Conservation (phyloP, 1,140 invertebrate species). For the Euwallacea similis region DNA sequence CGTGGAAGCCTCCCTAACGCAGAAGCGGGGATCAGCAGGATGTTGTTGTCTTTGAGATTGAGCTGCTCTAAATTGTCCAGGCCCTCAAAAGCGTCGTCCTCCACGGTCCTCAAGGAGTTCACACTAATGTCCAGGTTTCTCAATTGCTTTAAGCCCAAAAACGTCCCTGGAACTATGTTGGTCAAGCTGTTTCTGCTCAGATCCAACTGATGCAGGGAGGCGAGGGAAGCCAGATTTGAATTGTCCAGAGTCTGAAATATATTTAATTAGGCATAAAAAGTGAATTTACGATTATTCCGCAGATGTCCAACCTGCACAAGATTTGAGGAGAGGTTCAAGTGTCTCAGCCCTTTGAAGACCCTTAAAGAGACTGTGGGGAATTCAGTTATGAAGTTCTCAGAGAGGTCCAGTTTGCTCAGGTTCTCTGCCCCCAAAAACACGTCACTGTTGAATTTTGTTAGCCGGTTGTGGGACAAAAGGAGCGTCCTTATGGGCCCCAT, state of each 20-base stretch:
- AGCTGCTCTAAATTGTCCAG: slow-evolving; percentile 74
- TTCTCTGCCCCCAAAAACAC: slow-evolving; percentile 75
- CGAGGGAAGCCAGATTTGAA: slow-evolving; percentile 65
- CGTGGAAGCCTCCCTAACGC: slow-evolving; percentile 73
- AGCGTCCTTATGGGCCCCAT: slow-evolving; percentile 68
- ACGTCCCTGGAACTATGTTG: slow-evolving; percentile 77
- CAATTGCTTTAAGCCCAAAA: slow-evolving; percentile 70
- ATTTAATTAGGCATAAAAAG: no score
- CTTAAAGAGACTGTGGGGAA: slow-evolving; percentile 79
- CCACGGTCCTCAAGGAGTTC: slow-evolving; percentile 83
- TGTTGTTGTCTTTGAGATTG: slow-evolving; percentile 85
- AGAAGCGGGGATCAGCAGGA: slow-evolving; percentile 77
- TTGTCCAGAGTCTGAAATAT: slow-evolving; percentile 67
- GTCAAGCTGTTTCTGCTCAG: slow-evolving; percentile 82
- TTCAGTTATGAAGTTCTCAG: slow-evolving; percentile 80
- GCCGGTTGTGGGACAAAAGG: slow-evolving; percentile 73
- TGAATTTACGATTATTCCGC: no score
- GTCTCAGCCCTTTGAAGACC: slow-evolving; percentile 66
- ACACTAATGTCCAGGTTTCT: slow-evolving; percentile 79
- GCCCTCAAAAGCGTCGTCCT: slow-evolving; percentile 83
- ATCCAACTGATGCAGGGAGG: slow-evolving; percentile 73
- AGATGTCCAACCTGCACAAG: slow-evolving; percentile 66
- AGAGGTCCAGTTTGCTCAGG: slow-evolving; percentile 77
- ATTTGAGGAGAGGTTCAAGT: slow-evolving; percentile 81
- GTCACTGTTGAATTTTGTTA: slow-evolving; percentile 77